Percentiles rank a stretch among this genome's conserved stretches.
Conservation (phyloP, 2,888 invertebrate genomes). For the Cryptus viduatorius region DNA sequence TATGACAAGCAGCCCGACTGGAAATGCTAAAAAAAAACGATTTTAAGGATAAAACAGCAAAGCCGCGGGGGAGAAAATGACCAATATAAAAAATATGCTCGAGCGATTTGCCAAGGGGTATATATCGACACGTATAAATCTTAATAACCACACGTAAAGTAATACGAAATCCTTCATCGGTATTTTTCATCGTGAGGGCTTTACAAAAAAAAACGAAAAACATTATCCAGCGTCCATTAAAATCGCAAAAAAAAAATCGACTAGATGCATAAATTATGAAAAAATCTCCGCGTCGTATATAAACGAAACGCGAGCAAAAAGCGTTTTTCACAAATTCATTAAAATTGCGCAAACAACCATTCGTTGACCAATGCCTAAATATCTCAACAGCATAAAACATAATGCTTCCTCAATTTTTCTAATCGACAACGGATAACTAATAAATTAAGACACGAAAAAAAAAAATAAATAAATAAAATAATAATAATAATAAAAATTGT, state of each 20-base stretch:
- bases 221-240: slow-evolving; percentile 31
- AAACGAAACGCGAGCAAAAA: not conserved
- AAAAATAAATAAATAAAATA: not conserved
- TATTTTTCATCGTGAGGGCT: slow-evolving; percentile 2
- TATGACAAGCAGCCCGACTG: slow-evolving; percentile 33
- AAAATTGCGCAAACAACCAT: slow-evolving; percentile 16
- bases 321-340: slow-evolving; percentile 11
- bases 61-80: slow-evolving; percentile 68
- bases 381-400: slow-evolving; percentile 18
- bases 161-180: slow-evolving; percentile 6
- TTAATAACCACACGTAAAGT: slow-evolving; percentile 49
- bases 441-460: slow-evolving; percentile 3
- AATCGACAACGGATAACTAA: slow-evolving; percentile 21
- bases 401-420: slow-evolving; percentile 44
- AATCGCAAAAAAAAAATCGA: slow-evolving; percentile 26
- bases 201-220: slow-evolving; percentile 15
- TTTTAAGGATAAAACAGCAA: slow-evolving; percentile 53
- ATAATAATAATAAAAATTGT: slow-evolving; percentile 17
- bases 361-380: slow-evolving; percentile 27
- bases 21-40: slow-evolving; percentile 41
- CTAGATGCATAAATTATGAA: slow-evolving; percentile 6
- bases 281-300: not conserved
- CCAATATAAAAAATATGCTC: slow-evolving; percentile 74
- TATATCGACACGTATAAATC: slow-evolving; percentile 58
- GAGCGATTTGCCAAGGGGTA: slow-evolving; percentile 68